Evolutionary conservation across 2,888 invertebrate genomes (phyloP), one percentile per base, ranked within the genome.

Genomic region (Nemurella pictetii): DNA sequence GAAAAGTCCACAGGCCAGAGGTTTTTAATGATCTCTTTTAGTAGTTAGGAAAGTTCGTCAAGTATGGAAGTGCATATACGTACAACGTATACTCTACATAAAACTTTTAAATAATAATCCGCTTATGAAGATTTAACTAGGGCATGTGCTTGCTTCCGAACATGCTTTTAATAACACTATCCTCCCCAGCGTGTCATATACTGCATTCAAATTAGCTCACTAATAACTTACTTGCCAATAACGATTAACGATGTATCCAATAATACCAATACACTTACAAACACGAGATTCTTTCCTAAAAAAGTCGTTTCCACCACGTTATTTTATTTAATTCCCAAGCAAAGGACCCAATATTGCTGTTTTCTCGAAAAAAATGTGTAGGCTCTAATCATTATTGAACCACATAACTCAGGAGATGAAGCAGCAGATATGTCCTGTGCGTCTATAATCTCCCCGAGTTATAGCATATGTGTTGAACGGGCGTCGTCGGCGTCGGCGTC

Each of bases 81-180:
- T 80, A 35, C n/a, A 9, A 35, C 32, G 32, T 20, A 75, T 28
- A 27, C 28, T 75, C 75, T 75, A 28, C 4, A 75, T 75, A 75
- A 84, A 85, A 85, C 85, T 85, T 85, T 83, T 84, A 80, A 80
- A 85, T 85, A 83, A 83, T 85, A 83, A 85, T 85, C 85, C 78
- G 75, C 85, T 85, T 85, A 85, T 27, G 78, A 83, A 35, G 80
- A 80, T 15, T 75, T 75, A 28, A 75, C 26, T 75, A 26, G 75
- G 28, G 75, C 75, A 28, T 75, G 75, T 75, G 75, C 75, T 75
- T 28, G 75, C 28, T 26, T 26, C 26, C 75, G 1, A 28, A 75
- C 75, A 28, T 75, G 75, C 75, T 27, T 75, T 26, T 26, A 26
- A 28, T 26, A 25, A 75, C 9, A 9, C 28, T 4, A 27, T n/a